A percentile compares a stretch with the other conserved stretches of the same genome.
Conservation (phyloP, 1,140 invertebrate genomes). For the Lepidostoma basale region DNA sequence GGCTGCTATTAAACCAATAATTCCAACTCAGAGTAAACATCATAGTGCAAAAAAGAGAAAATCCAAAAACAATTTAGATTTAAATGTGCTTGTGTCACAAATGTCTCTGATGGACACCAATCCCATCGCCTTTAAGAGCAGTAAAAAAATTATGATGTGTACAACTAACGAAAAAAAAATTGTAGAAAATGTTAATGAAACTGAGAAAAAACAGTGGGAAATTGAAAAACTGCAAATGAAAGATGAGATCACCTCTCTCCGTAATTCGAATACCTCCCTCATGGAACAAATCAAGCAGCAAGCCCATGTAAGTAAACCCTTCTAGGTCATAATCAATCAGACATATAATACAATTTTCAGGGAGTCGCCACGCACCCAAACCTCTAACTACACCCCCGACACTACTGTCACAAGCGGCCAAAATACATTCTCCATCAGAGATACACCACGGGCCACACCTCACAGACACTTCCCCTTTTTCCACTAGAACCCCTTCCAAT, state of each 20-base stretch:
- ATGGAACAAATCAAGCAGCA: constrained; percentile 60
- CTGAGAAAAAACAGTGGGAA: constrained; percentile 32
- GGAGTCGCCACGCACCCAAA: no score
- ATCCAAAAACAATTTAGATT: constrained; percentile 70
- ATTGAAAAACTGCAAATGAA: constrained; percentile 52
- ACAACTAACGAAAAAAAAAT: constrained; percentile 50
- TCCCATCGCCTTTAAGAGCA: constrained; percentile 56
- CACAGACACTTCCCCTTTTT: no score
- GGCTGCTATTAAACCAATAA: constrained; percentile 80
- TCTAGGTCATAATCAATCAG: no score
- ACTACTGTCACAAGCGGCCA: no score
- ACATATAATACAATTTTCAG: no score
- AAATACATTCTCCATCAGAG: no score
- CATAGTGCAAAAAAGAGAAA: constrained; percentile 54
- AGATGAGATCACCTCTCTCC: constrained; percentile 51
- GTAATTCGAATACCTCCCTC: constrained; percentile 53
- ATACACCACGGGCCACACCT: no score
- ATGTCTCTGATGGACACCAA: constrained; percentile 68
- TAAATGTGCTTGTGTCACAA: constrained; percentile 70
- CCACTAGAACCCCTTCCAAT: no score
- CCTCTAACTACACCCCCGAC: no score
- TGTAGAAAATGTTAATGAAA: constrained; percentile 45
- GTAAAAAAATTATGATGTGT: constrained; percentile 61
- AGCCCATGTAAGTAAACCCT: constrained; percentile 53
- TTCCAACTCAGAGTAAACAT: constrained; percentile 60